Percentiles rank a stretch among this genome's conserved stretches.
phyloP scores from a whole-genome alignment of 1,140 invertebrate species.

The Meloidogyne exigua region DNA sequence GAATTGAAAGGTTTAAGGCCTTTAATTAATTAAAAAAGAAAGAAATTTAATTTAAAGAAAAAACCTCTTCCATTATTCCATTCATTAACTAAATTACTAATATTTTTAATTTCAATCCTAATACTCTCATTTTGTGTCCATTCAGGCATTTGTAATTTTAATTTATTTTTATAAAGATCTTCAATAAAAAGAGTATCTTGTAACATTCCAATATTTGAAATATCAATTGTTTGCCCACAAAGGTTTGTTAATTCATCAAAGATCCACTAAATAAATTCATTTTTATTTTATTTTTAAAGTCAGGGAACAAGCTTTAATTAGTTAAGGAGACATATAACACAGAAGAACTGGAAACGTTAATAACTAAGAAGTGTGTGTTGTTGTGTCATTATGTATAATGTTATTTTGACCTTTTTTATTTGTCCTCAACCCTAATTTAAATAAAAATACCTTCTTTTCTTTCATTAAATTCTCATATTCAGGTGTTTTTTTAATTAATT shows the following conservation, averaged over 20 bases:
- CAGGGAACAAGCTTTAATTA: too few species aligned
- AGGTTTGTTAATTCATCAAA: conserved; percentile 30
- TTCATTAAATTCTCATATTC: conserved; percentile 32
- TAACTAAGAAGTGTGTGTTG: too few species aligned
- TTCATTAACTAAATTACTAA: conserved; percentile 16
- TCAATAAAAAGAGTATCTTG: conserved; percentile 35
- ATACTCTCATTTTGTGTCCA: conserved; percentile 30
- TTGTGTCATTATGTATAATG: too few species aligned
- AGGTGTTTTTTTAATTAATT: conserved; percentile 31
- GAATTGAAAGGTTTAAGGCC: conserved; percentile 38
- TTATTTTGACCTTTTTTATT: too few species aligned
- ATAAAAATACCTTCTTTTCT: conserved; percentile 17
- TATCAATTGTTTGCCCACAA: conserved; percentile 25
- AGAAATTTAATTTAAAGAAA: too few species aligned
- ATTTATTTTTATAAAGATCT: conserved; percentile 8
- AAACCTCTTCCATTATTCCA: conserved; percentile 22
- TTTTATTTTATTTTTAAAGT: too few species aligned
- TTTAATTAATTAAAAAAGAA: not conserved
- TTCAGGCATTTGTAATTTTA: conserved; percentile 21
- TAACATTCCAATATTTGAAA: conserved; percentile 29
- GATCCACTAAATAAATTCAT: conserved; percentile 35
- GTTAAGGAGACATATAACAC: too few species aligned
- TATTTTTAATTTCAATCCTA: conserved; percentile 14
- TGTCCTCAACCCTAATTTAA: too few species aligned
- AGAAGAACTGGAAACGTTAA: too few species aligned